phyloP scores from a whole-genome alignment of 2,797 vertebrate species.

The Coregonus sp. region DNA sequence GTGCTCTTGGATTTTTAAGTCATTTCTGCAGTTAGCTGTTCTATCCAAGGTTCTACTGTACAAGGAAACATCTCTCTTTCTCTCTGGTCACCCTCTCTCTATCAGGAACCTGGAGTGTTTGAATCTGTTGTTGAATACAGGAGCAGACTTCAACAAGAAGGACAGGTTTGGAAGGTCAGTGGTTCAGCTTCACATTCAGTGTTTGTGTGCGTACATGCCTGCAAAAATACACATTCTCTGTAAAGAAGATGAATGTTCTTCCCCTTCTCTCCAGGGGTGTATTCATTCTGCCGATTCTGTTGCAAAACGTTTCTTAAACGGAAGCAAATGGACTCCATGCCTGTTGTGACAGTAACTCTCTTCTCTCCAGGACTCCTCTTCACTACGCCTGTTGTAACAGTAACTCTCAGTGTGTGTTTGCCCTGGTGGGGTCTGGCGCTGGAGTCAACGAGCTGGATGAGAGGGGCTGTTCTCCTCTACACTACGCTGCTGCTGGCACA shows the following conservation, averaged over 20 bases:
- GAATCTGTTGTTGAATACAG: constrained; percentile 92
- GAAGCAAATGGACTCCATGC: background rate
- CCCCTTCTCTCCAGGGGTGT: background rate
- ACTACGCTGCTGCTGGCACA: constrained; percentile 93
- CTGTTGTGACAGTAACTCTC: background rate
- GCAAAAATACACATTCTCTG: too few species aligned
- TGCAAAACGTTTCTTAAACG: too few species aligned
- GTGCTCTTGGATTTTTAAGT: background rate
- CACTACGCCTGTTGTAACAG: constrained; percentile 98
- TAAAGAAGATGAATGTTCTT: background rate
- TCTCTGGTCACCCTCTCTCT: background rate
- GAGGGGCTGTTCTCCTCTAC: constrained; percentile 90
- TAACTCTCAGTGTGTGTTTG: constrained; percentile 98
- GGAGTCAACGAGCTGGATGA: constrained; percentile 93
- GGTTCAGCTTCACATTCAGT: background rate
- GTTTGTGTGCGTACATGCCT: background rate
- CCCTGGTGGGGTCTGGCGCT: constrained; percentile 94
- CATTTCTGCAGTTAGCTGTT: background rate
- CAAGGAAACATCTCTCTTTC: too few species aligned
- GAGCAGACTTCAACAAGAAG: constrained; percentile 94
- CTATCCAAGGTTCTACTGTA: background rate
- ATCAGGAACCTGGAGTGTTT: constrained; percentile 95
- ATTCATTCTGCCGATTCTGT: background rate
- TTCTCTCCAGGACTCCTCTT: constrained; percentile 82
- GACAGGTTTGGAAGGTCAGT: constrained; percentile 91